Evolutionary conservation across 2,797 vertebrate species (phyloP), one percentile per base, ranked within the genome.

Genomic region (Etheostoma perlongum): DNA sequence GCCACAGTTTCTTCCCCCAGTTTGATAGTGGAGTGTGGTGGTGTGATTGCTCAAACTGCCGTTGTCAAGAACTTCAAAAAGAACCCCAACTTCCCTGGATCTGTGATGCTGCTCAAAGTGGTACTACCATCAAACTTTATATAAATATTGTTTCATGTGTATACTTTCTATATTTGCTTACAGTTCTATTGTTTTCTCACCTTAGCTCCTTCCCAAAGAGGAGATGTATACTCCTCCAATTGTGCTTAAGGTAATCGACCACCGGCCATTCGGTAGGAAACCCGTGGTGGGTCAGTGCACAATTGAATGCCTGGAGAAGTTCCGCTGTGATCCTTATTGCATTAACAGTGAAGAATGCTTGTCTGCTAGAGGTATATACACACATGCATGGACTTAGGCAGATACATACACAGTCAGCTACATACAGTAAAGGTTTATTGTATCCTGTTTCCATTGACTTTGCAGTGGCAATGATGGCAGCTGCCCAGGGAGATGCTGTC

Each of bases 261-360:
- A 99, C 90, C 94, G 98, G 61, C 97, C 97, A 0, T 99, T 99
- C 49, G 98, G 98, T 15, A 94, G 98, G 88, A 99, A 99, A 82
- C 98, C 98, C 0, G 90, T 99, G 0, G 97, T 99, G 13, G 98
- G 98, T 72, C 98, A 99, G 72, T 99, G 98, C 74, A 99, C 98
- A 47, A 97, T 99, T n/a, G 89, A 96, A 66, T 91, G 89, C 23
- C 89, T 99, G 92, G 96, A 98, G 72, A 85, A 93, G 63, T 99
- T 96, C 87, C 96, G 98, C 84, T 99, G 97, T 69, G 97, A 99
- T 86, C 97, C 98, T 0, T 97, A 97, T 74, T 60, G 85, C 6
- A 82, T 93, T n/a, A 88, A 91, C 76, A 83, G 58, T 69, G 94
- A 95, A 23, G 82, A 91, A 63, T 87, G 91, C 92, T 93, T 94